phyloP scores from a whole-genome alignment of 2,797 vertebrate species.

The Choloepus didactylus region DNA sequence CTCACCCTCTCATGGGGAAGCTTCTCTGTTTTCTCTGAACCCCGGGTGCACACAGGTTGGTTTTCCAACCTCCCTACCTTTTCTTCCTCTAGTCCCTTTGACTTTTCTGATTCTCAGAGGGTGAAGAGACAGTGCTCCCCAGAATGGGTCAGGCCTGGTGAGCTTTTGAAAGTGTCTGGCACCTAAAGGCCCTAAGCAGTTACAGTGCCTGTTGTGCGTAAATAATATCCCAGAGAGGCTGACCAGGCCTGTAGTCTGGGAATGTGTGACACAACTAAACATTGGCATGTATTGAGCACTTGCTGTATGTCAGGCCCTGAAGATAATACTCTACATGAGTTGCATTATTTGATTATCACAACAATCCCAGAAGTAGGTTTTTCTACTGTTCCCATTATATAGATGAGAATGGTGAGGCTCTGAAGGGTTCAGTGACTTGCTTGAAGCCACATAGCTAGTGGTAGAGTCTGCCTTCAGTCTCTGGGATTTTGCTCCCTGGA shows the following conservation, averaged over 20 bases:
- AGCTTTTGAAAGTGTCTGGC: background rate
- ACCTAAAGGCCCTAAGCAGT: background rate
- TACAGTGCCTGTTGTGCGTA: background rate
- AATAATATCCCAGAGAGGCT: background rate
- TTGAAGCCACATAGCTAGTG: background rate
- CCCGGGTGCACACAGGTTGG: background rate
- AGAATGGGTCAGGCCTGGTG: background rate
- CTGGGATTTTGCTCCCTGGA: background rate
- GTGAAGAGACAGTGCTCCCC: background rate
- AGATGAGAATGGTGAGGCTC: background rate
- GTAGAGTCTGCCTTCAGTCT: background rate
- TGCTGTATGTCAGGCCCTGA: background rate
- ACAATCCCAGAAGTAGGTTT: background rate
- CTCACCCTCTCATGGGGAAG: background rate
- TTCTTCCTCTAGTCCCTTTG: background rate
- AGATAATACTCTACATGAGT: background rate
- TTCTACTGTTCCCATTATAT: conserved; percentile 14
- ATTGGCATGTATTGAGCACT: background rate
- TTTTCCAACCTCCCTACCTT: background rate
- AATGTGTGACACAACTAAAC: background rate
- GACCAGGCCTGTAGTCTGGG: background rate
- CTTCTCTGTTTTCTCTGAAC: conserved; percentile 34
- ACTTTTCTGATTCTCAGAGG: background rate
- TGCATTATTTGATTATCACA: background rate
- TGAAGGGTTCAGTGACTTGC: background rate